Conservation (phyloP, 2,113 vertebrate genomes). For the Microcebus murinus region DNA sequence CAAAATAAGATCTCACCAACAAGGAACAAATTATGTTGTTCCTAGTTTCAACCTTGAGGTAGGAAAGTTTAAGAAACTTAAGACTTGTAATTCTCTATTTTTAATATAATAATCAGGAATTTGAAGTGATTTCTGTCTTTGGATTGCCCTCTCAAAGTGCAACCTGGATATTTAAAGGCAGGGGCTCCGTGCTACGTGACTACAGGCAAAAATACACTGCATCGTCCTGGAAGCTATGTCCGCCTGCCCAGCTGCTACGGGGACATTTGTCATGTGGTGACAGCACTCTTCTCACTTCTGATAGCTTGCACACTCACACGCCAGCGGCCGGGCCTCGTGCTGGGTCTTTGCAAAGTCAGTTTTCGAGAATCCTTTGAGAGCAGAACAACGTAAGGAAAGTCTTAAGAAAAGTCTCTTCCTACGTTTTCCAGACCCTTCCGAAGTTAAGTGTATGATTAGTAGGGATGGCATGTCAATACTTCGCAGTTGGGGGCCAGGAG, state of each 20-base stretch:
- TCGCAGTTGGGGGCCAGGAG: neutral
- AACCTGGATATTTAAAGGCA: conserved; percentile 62
- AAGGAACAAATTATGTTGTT: neutral
- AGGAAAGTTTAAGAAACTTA: neutral
- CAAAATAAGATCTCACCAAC: conserved; percentile 23
- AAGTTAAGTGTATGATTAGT: neutral
- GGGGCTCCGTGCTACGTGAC: conserved; percentile 52
- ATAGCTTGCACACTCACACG: neutral
- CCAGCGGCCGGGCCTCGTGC: neutral
- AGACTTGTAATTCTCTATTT: neutral
- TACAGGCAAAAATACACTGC: conserved; percentile 59
- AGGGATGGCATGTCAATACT: neutral
- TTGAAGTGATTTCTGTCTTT: neutral
- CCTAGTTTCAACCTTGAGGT: conserved; percentile 28
- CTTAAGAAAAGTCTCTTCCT: neutral
- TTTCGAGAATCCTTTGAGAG: neutral
- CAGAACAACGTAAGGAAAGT: neutral
- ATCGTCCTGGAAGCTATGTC: neutral
- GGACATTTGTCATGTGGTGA: conserved; percentile 30
- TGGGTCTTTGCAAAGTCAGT: neutral
- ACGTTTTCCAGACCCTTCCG: neutral
- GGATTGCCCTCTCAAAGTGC: conserved; percentile 26
- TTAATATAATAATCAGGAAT: neutral
- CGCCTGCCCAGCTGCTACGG: conserved; percentile 49
- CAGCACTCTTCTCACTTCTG: conserved; percentile 4